Conservation (phyloP, 2,113 vertebrate genomes). For the Hyla sarda region DNA sequence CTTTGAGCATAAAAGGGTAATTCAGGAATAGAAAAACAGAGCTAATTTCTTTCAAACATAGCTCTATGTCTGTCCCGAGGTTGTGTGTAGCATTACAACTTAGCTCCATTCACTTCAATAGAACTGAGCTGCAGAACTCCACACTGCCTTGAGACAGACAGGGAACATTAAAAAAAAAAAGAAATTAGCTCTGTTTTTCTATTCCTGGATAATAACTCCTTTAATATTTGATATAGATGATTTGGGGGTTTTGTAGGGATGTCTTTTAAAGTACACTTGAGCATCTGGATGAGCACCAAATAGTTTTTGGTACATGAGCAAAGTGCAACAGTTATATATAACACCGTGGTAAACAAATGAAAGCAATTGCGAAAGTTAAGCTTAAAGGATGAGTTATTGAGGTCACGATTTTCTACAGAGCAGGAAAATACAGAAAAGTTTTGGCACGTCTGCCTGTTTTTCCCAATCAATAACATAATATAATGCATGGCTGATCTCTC, state of each 20-base stretch:
- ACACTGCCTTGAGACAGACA: too few species aligned
- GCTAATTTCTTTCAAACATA: too few species aligned
- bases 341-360: not conserved
- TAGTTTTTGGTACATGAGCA: not conserved
- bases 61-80: too few species aligned
- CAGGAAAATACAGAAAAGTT: conserved; percentile 25
- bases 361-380: not conserved
- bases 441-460: conserved; percentile 19
- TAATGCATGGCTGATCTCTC: conserved; percentile 44
- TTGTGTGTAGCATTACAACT: too few species aligned
- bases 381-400: not conserved
- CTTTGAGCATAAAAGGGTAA: too few species aligned
- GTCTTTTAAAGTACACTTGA: not conserved
- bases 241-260: not conserved
- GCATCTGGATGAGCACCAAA: not conserved
- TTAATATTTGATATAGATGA: not conserved
- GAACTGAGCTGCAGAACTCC: too few species aligned
- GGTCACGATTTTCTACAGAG: conserved; percentile 15
- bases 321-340: not conserved
- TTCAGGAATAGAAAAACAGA: too few species aligned
- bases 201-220: too few species aligned
- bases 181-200: too few species aligned
- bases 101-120: too few species aligned
- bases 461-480: conserved; percentile 54
- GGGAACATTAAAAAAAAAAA: too few species aligned